Conservation (phyloP, 1,140 invertebrate genomes). For the Drosophila parvula region DNA sequence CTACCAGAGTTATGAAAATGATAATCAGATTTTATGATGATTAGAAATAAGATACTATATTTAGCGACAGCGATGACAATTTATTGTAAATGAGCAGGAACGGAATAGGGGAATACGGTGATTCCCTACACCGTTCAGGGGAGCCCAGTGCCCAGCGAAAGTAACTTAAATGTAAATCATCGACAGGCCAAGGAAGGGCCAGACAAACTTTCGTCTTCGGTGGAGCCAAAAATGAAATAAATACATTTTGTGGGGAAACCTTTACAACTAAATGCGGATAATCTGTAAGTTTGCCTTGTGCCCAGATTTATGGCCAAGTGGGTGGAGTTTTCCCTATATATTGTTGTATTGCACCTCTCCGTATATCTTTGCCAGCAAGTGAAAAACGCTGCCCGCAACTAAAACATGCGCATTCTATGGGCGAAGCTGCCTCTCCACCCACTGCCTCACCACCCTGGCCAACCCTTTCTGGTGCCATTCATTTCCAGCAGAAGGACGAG, state of each 20-base stretch:
- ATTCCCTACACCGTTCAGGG: too few relatives aligned
- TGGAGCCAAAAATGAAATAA: conserved; percentile 73
- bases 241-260: conserved; percentile 75
- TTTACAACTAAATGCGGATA: conserved; percentile 84
- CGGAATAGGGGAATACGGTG: conserved; percentile 2
- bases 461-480: conserved; percentile 65
- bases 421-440: conserved; percentile 36
- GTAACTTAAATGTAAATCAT: conserved; percentile 81
- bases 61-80: conserved; percentile 56
- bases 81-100: conserved; percentile 70
- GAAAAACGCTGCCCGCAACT: conserved; percentile 69
- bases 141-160: conserved; percentile 52
- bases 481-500: conserved; percentile 65
- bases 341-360: conserved; percentile 64
- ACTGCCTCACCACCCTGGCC: neutral
- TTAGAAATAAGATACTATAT: conserved; percentile 71
- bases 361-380: conserved; percentile 44
- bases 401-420: conserved; percentile 82
- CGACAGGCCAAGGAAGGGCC: conserved; percentile 49
- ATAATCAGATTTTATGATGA: conserved; percentile 82
- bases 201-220: conserved; percentile 74
- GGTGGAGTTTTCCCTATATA: conserved; percentile 67
- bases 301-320: conserved; percentile 75
- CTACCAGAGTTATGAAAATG: conserved; percentile 67
- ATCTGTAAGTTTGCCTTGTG: conserved; percentile 82